Conservation (phyloP, 2,888 invertebrate species). For the Drosophila kokeensis region DNA sequence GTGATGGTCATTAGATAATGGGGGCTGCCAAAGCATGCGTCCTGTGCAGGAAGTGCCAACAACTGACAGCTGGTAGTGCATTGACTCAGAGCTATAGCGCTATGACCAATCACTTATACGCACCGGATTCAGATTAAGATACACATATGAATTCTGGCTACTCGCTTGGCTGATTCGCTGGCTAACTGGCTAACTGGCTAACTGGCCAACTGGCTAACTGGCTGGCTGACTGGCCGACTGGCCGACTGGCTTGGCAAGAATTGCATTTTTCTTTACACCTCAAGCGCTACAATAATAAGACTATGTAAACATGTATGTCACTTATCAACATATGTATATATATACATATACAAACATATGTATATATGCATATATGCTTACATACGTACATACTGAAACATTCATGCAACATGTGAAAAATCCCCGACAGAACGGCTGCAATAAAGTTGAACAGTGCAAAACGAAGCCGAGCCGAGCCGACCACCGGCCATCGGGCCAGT, state of each 20-base stretch:
- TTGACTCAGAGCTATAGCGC: conserved; percentile 21
- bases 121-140: conserved; percentile 47
- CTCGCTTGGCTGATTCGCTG: conserved; percentile 33
- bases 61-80: conserved; percentile 21
- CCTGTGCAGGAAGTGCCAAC: conserved; percentile 49
- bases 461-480: conserved; percentile 11
- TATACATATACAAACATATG: conserved; percentile 5
- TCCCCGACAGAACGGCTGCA: conserved; percentile 29
- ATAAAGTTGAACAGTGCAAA: conserved; percentile 11
- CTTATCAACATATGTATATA: neutral
- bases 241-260: conserved; percentile 63
- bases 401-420: conserved; percentile 20
- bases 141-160: conserved; percentile 20
- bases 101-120: conserved; percentile 47
- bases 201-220: conserved; percentile 1
- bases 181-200: conserved; percentile 14
- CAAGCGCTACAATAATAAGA: conserved; percentile 32
- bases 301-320: conserved; percentile 27
- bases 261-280: conserved; percentile 55
- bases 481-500: conserved; percentile 12
- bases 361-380: conserved; percentile 5
- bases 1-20: neutral
- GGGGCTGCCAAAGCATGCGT: conserved; percentile 5
- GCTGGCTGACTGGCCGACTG: conserved; percentile 2
- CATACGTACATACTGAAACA: neutral